Evolutionary conservation across 2,888 invertebrate genomes (phyloP), one percentile per base, ranked within the genome.

Genomic region (Hydrotaea cyrtoneurina): DNA sequence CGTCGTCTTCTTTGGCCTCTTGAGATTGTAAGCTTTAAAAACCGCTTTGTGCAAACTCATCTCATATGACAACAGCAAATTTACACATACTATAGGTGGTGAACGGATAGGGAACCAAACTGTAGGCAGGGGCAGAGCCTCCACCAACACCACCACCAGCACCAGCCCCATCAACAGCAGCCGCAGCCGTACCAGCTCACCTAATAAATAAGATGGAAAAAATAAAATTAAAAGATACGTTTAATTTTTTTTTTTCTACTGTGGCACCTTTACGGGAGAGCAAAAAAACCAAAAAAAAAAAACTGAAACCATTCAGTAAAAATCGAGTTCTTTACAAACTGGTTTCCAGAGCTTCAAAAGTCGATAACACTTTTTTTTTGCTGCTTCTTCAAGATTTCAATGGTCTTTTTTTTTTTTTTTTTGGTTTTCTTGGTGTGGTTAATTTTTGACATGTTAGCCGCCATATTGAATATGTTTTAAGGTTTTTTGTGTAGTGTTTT

Each of bases 391-490:
- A 76, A 82, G 62, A 82, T 46, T 80, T 78, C 78, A 43, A 50
- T 64, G 26, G 26, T 80, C 19, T 76, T 72, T 79, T 85, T 85
- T 81, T 78, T 85, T 76, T 62, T 80, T 19, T 76, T 72, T 79
- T 85, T 85, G 80, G 76, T 85, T 76, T 62, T 83, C 13, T 83
- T 86, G 69, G 57, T 85, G 77, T 86, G 83, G 76, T 78, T 82
- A 82, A 86, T 85, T 84, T 87, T 87, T 86, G 87, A 87, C 89
- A 86, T 88, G 86, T 86, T 86, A 86, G 89, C 90, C 86, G 90
- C 90, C 90, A 90, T 90, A 88, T 90, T 90, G 89, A 88, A 90
- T 90, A 90, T 87, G 89, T 88, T 89, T 89, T 87, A 76, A 81
- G 59, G n/a, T 66, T 79, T 79, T 19, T 66, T 64, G 62, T 74